Percentiles rank a stretch among this genome's conserved stretches.
Evolutionary conservation across 2,888 invertebrate species (phyloP).

Genomic region (Troides oblongomaculatus): DNA sequence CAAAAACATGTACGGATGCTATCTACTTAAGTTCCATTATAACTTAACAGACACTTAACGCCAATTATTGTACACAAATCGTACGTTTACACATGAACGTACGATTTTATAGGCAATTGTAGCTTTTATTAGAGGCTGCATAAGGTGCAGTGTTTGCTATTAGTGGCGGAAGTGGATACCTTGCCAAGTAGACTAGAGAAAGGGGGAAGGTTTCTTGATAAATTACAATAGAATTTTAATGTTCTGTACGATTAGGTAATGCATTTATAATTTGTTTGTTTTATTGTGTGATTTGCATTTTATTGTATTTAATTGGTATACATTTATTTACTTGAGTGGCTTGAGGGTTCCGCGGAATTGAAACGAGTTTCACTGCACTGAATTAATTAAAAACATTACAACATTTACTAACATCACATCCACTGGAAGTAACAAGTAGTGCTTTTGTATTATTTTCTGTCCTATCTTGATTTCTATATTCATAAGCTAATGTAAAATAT

Average conservation of each 20-base stretch:
- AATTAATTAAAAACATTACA: no score
- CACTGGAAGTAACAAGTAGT: no score
- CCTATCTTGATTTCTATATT: no score
- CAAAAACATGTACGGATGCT: slow-evolving; percentile 59
- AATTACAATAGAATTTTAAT: slow-evolving; percentile 73
- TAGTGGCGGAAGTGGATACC: slow-evolving; percentile 24
- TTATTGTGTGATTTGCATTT: slow-evolving; percentile 70
- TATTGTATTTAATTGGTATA: slow-evolving; percentile 67
- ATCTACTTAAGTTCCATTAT: slow-evolving; percentile 73
- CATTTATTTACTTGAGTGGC: slow-evolving; percentile 49
- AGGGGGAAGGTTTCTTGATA: slow-evolving; percentile 70
- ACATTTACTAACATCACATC: no score
- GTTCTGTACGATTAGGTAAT: slow-evolving; percentile 64
- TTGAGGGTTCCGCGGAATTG: slow-evolving; percentile 31
- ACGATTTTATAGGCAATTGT: slow-evolving; percentile 30
- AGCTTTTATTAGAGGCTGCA: slow-evolving; percentile 34
- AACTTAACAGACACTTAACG: slow-evolving; percentile 75
- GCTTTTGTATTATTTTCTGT: no score
- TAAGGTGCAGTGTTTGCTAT: slow-evolving; percentile 32
- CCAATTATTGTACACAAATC: slow-evolving; percentile 59
- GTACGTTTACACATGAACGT: slow-evolving; percentile 31
- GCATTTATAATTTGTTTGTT: slow-evolving; percentile 77
- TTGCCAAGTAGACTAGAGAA: slow-evolving; percentile 46
- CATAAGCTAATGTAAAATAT: no score
- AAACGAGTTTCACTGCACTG: no score